Evolutionary conservation across 2,797 vertebrate species (phyloP).

Genomic region (Spondyliosoma cantharus): DNA sequence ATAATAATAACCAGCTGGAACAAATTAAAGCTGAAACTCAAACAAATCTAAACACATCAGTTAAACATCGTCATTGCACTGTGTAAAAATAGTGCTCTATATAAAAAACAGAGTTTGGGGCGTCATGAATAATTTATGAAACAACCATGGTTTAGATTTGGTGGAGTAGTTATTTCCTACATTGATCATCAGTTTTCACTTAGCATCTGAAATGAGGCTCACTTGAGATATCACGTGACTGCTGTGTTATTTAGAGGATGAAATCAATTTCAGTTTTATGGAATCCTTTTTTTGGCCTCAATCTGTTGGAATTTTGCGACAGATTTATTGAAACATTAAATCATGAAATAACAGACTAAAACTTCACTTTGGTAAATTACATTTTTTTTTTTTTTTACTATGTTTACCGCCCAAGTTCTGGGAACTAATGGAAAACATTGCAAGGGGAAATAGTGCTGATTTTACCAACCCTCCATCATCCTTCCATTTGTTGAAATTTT

Average conservation of each 20-base stretch:
- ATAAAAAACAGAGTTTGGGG: background rate
- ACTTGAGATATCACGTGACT: background rate
- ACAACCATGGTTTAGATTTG: background rate
- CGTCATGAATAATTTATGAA: background rate
- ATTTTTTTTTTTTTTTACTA: background rate
- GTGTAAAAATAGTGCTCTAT: background rate
- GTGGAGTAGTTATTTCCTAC: background rate
- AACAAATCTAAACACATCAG: background rate
- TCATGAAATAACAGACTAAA: background rate
- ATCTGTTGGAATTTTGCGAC: no score
- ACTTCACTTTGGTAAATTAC: background rate
- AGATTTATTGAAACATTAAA: no score
- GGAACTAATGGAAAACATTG: background rate
- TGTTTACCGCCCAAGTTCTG: background rate
- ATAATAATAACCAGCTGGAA: background rate
- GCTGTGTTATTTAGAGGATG: background rate
- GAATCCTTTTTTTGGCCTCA: background rate
- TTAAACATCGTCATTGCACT: background rate
- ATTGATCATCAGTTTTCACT: background rate
- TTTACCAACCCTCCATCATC: background rate
- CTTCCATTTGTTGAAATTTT: background rate
- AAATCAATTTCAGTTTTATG: background rate
- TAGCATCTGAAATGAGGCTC: background rate
- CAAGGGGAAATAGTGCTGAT: background rate
- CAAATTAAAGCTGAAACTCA: background rate